Evolutionary conservation across 2,888 invertebrate species (phyloP).

Genomic region (Drosophila austrosaltans): DNA sequence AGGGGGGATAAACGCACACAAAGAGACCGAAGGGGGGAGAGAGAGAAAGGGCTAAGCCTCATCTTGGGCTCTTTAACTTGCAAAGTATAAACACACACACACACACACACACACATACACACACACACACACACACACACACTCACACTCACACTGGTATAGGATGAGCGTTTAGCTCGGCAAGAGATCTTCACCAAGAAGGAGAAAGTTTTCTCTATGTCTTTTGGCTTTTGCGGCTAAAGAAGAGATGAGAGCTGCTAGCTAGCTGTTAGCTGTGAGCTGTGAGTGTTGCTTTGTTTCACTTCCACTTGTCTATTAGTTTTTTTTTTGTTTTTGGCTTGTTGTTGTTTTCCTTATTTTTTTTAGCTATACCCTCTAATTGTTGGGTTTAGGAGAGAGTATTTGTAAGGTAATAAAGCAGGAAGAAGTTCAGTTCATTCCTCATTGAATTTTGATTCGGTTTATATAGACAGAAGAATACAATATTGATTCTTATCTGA

Average conservation of each 20-base stretch:
- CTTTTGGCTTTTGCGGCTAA: constrained; percentile 49
- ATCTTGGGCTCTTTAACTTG: constrained; percentile 63
- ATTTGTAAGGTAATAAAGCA: not conserved
- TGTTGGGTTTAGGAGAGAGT: not conserved
- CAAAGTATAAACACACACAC: constrained; percentile 48
- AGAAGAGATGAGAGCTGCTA: constrained; percentile 29
- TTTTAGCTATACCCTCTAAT: constrained; percentile 8
- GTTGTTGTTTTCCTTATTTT: constrained; percentile 10
- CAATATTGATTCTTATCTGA: too few species aligned
- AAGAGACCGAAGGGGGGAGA: not conserved
- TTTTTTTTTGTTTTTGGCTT: constrained; percentile 23
- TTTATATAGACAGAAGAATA: too few species aligned
- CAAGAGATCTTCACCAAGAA: constrained; percentile 46
- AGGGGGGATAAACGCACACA: not conserved
- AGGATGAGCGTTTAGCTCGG: constrained; percentile 54
- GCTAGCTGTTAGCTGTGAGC: constrained; percentile 40
- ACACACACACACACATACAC: constrained; percentile 3
- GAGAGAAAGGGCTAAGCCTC: constrained; percentile 41
- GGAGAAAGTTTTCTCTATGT: constrained; percentile 68
- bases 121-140: constrained; percentile 12
- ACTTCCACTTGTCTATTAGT: constrained; percentile 69
- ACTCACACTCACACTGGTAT: constrained; percentile 23
- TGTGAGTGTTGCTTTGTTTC: constrained; percentile 58
- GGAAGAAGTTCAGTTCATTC: too few species aligned
- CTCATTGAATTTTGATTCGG: too few species aligned